Base-by-base conservation (phyloP, 1,140 invertebrate genomes). In the Stenopsyche tienmushanensis region DNA sequence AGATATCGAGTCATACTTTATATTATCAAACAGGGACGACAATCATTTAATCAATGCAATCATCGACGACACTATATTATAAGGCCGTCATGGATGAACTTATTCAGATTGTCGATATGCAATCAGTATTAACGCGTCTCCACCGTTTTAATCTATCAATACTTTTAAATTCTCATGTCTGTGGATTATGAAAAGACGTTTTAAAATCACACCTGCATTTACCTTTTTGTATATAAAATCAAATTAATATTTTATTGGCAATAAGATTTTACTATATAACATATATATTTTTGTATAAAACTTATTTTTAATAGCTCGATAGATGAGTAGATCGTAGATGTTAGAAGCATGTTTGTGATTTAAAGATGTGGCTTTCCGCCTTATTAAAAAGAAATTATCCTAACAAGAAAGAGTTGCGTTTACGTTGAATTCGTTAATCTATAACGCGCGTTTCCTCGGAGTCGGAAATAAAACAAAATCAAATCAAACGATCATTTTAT, bases 311-410 rank as follows among this genome's bases (percentile, higher is more conserved):
- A 1, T 64, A 45, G 53, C 15, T 57, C 45, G 20, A 45, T 45
- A 26, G 23, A 44, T 29, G 7, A 8, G 15, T 44, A 45, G 26
- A 42, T 3, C 10, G 24, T 64, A 64, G 8, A 18, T 18, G 9
- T 44, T 58, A 58, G 63, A 64, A 57, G 53, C 63, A 57, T 64
- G 63, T 64, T 45, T 64, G 63, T 64, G 63, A 64, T 64, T 64
- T 57, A 25, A 15, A 13, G 25, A 24, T 57, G 47, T 63, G 60
- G 60, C 60, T 17, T 25, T 62, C 25, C 21, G 44, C 44, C 44
- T 47, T 47, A 47, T 47, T 34, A 34, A 44, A 15, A 44, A 44
- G 41, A 44, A n/a, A 42, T 26, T 42, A 58, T 58, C 26, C 17
- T 44, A 59, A 44, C 45, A 59, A 59, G 15, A 23, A 59, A 13